Base-by-base conservation (phyloP, 1,140 invertebrate species). In the Parasteatoda tepidariorum region DNA sequence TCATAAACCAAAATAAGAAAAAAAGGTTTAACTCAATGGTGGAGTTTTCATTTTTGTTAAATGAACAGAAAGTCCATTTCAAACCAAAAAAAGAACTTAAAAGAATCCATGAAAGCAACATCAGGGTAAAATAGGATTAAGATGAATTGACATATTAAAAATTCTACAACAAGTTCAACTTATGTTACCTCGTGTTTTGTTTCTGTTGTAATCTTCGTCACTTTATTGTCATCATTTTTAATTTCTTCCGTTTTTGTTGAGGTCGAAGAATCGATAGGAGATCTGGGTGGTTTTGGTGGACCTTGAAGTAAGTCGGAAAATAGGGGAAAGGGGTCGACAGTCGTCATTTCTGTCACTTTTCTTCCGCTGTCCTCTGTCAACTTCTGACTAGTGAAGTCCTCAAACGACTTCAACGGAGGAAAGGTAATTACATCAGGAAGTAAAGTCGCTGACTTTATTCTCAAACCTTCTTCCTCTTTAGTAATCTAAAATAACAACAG, bases 381-480 rank as follows among this genome's bases (percentile, higher is more conserved):
- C 54, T 79, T 67, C 15, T 67, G 59, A 15, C 74, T 78, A 1
- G 74, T 66, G 48, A 79, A 79, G 6, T 68, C 38, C 38, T 79
- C 76, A n/a, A 79, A 30, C 18, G 22, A 6, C 18, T 48, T 48
- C 15, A 54, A 15, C 5, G 59, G 2, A 0, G 54, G 18, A 31
- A 22, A 30, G 5, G 57, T 22, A 28, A 5, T 41, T 2, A 28
- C 22, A 26, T 75, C 22, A 2, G 76, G 76, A 11, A 79, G 30
- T 2, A 79, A 28, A 28, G 64, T 68, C 13, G 76, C 76, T 3
- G 76, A 79, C 38, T 79, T 54, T 28, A 79, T 79, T 34, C 76
- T 30, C 11, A 79, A 11, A 0, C 48, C 76, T 68, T 68, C 74
- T 22, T 64, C 48, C 15, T 78, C 74, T 64, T 78, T 41, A 28